Percentiles rank a stretch among this genome's conserved stretches.
phyloP scores from a whole-genome alignment of 1,140 invertebrate genomes.

The Aphelinus atriplicis region DNA sequence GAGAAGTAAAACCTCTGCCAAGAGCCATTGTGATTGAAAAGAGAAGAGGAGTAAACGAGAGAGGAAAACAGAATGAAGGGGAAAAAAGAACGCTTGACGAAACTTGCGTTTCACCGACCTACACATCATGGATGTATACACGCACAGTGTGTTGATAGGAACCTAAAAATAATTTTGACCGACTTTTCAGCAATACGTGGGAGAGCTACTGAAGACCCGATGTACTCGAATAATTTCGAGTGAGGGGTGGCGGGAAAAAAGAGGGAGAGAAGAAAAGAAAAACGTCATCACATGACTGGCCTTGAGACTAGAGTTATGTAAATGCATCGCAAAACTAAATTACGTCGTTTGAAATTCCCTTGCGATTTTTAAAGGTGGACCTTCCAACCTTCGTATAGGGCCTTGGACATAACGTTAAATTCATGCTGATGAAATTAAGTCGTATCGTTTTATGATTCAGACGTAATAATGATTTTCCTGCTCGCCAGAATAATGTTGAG shows the following conservation, averaged over 20 bases:
- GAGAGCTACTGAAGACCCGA: constrained; percentile 10
- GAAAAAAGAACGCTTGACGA: constrained; percentile 4
- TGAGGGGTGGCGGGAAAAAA: background rate
- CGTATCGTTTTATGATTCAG: too few species aligned
- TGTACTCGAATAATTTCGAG: constrained; percentile 19
- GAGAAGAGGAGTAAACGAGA: too few species aligned
- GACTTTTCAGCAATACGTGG: constrained; percentile 27
- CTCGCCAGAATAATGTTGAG: too few species aligned
- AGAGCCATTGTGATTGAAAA: too few species aligned
- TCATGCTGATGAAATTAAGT: too few species aligned
- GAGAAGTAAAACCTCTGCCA: too few species aligned
- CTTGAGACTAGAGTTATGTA: background rate
- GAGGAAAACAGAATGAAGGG: background rate
- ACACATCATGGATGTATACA: constrained; percentile 16
- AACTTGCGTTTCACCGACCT: constrained; percentile 16
- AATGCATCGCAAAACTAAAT: background rate
- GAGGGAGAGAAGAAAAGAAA: background rate
- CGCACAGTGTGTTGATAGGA: constrained; percentile 33
- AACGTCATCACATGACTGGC: constrained; percentile 7
- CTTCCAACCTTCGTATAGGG: too few species aligned
- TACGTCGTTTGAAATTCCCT: too few species aligned
- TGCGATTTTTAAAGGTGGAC: too few species aligned
- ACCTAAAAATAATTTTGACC: constrained; percentile 41
- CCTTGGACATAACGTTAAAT: too few species aligned
- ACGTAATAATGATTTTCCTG: too few species aligned